phyloP scores from a whole-genome alignment of 2,797 vertebrate genomes.

The Tauraco hartlaubi region DNA sequence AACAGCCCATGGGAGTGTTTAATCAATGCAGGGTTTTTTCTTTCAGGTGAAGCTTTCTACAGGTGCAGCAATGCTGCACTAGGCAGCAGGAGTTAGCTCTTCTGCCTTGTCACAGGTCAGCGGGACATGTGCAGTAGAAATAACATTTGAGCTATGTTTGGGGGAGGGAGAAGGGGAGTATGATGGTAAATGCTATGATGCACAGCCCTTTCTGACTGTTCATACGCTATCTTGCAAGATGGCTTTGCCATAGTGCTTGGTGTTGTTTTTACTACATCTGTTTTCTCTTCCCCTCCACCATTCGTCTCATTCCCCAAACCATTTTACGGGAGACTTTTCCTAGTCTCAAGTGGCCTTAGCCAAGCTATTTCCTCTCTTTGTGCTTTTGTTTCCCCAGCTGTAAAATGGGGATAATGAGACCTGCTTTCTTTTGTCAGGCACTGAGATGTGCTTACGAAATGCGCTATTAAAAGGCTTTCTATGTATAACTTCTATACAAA shows the following conservation, averaged over 20 bases:
- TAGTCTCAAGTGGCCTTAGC: background rate
- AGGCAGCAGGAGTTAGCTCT: background rate
- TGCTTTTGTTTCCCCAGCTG: slow-evolving; percentile 42
- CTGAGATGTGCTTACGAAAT: slow-evolving; percentile 51
- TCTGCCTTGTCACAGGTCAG: background rate
- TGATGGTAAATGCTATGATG: background rate
- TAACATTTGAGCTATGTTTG: background rate
- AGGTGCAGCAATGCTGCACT: background rate
- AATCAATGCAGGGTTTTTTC: background rate
- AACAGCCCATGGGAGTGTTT: background rate
- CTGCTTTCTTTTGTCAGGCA: slow-evolving; percentile 23
- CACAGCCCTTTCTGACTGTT: background rate
- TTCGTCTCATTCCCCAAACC: slow-evolving; percentile 6
- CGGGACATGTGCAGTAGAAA: background rate
- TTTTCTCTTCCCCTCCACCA: background rate
- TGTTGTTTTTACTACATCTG: background rate
- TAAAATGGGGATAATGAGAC: slow-evolving; percentile 38
- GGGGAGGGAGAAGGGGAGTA: no score
- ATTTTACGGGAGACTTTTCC: slow-evolving; percentile 22
- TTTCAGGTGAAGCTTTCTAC: background rate
- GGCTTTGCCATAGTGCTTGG: background rate
- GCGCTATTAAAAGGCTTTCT: slow-evolving; percentile 57
- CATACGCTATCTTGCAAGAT: background rate
- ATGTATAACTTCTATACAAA: slow-evolving; percentile 62
- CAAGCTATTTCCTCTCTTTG: slow-evolving; percentile 54